Conservation (phyloP, 2,797 vertebrate species). For the Lacerta viridis region DNA sequence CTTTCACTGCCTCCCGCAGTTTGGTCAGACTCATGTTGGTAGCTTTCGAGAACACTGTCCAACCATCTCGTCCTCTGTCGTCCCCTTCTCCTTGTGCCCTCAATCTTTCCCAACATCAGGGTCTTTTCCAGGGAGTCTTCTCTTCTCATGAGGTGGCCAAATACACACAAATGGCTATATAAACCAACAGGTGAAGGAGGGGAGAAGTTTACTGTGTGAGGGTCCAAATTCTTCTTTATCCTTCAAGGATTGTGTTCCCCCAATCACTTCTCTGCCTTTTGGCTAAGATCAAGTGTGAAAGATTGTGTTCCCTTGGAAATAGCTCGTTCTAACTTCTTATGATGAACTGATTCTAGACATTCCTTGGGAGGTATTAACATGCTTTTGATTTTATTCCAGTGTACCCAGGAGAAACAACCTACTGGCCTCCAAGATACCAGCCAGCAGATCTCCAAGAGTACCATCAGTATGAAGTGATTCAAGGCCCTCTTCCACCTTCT, state of each 20-base stretch:
- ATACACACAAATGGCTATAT: not conserved
- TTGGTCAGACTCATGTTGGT: no score
- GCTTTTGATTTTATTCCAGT: constrained; percentile 73
- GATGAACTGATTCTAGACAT: not conserved
- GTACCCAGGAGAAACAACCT: constrained; percentile 75
- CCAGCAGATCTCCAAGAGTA: constrained; percentile 87
- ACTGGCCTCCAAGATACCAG: constrained; percentile 80
- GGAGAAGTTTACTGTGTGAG: not conserved
- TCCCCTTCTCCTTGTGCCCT: no score
- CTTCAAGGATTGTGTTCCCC: not conserved
- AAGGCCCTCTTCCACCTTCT: constrained; percentile 81
- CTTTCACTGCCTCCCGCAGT: no score
- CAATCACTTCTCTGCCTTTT: no score
- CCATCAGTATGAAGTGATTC: constrained; percentile 89
- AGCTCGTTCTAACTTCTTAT: not conserved
- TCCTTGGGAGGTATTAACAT: constrained; percentile 42
- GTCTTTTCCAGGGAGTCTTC: no score
- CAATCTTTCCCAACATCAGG: no score
- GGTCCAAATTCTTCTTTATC: not conserved
- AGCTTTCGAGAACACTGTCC: no score
- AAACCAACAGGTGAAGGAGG: not conserved
- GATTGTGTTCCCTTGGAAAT: not conserved
- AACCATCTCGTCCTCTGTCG: no score
- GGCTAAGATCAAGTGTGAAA: not conserved
- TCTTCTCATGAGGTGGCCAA: no score